Conservation (phyloP, 2,888 invertebrate genomes). For the Drosophila monieri region DNA sequence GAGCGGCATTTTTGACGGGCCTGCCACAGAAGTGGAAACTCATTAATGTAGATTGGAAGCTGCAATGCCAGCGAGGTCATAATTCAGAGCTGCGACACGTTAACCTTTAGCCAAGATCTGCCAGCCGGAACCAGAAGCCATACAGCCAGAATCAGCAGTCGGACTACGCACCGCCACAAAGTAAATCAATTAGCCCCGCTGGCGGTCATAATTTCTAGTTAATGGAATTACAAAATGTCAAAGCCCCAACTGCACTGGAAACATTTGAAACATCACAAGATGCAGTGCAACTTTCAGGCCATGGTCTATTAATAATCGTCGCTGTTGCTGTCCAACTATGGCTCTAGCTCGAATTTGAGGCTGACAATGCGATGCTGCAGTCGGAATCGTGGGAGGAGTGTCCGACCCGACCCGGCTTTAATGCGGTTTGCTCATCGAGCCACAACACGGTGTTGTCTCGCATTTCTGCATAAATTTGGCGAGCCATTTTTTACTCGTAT, state of each 20-base stretch:
- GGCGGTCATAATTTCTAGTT: constrained; percentile 47
- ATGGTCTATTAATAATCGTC: constrained; percentile 44
- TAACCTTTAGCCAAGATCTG: constrained; percentile 58
- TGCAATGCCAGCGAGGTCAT: constrained; percentile 70
- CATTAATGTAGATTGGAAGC: constrained; percentile 52
- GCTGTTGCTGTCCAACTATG: constrained; percentile 33
- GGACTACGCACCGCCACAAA: constrained; percentile 56
- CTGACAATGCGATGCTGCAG: background rate
- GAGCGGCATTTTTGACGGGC: constrained; percentile 30
- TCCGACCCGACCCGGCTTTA: constrained; percentile 41
- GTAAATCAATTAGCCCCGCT: constrained; percentile 62
- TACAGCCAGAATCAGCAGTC: constrained; percentile 18
- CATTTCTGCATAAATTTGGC: constrained; percentile 51
- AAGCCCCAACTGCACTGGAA: constrained; percentile 38
- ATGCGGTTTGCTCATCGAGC: constrained; percentile 47
- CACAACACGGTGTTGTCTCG: constrained; percentile 34
- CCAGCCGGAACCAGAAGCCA: constrained; percentile 41
- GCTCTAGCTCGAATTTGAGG: constrained; percentile 4
- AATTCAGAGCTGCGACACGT: constrained; percentile 68
- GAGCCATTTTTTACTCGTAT: constrained; percentile 24
- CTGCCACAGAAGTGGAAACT: constrained; percentile 50
- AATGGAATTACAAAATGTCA: constrained; percentile 56
- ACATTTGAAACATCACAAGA: constrained; percentile 11
- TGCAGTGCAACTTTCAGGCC: constrained; percentile 37
- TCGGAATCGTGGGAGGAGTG: constrained; percentile 57